Percentiles rank a stretch among this genome's conserved stretches.
These are phyloP conservation scores for Nothocercus nigrocapillus DNA, from an alignment of 2,113 vertebrate genomes.

Conservation along the genomic window DNA sequence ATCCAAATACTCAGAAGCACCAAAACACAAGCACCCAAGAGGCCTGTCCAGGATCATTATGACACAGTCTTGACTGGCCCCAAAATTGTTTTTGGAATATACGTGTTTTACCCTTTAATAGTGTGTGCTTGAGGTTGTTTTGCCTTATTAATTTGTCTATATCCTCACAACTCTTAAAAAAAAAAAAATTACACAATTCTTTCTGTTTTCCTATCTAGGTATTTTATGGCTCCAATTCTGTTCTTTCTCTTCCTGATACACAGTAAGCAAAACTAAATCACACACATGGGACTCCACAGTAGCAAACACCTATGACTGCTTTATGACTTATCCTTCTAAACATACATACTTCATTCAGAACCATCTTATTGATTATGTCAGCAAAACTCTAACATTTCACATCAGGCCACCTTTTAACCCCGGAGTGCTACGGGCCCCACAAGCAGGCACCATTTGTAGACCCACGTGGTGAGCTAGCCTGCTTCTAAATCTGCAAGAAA, in stretches of 20 bases:
- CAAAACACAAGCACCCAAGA: neutral
- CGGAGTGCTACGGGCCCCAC: accelerated
- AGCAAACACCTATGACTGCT: neutral
- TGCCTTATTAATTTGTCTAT: no score
- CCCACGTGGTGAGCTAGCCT: neutral
- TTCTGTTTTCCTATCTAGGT: neutral
- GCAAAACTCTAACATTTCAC: neutral
- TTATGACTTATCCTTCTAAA: neutral
- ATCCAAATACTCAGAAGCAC: neutral
- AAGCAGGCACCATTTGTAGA: no score
- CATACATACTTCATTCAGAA: neutral
- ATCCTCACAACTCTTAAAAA: neutral
- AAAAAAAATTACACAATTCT: neutral
- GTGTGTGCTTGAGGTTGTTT: accelerated
- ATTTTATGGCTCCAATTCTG: neutral
- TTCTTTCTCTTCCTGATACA: neutral
- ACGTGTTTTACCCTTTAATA: neutral
- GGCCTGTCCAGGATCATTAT: neutral
- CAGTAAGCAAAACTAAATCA: neutral
- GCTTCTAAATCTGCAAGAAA: neutral
- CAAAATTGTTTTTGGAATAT: neutral
- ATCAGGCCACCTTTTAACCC: neutral
- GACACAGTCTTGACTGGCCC: neutral
- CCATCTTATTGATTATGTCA: accelerated
- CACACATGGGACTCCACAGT: accelerated